Conservation (phyloP, 2,113 vertebrate genomes). For the Hepsetus odoe region DNA sequence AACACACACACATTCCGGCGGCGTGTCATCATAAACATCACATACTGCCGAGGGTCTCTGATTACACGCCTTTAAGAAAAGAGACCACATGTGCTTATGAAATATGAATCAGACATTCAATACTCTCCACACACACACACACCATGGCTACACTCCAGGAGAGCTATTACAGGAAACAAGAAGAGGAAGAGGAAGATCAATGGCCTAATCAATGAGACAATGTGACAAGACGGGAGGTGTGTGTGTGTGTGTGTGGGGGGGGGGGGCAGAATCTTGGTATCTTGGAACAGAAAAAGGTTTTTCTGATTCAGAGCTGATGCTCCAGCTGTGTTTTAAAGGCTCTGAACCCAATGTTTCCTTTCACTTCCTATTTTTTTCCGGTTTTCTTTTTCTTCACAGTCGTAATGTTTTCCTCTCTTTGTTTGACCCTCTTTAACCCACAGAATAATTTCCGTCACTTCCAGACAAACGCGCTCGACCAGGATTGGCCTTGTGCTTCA, state of each 20-base stretch:
- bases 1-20: slow-evolving; percentile 40
- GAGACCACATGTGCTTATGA: slow-evolving; percentile 41
- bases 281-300: too few species aligned
- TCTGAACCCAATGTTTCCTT: too few species aligned
- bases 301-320: too few species aligned
- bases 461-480: too few species aligned
- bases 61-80: slow-evolving; percentile 39
- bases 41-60: slow-evolving; percentile 30
- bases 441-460: too few species aligned
- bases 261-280: too few species aligned
- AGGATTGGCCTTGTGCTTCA: too few species aligned
- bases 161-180: slow-evolving; percentile 42
- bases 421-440: too few species aligned
- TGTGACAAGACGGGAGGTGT: slow-evolving; percentile 24
- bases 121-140: slow-evolving; percentile 10
- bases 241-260: slow-evolving; percentile 20
- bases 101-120: slow-evolving; percentile 52
- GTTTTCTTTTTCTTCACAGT: too few species aligned
- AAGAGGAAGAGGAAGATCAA: slow-evolving; percentile 51
- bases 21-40: slow-evolving; percentile 49
- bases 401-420: too few species aligned
- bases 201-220: slow-evolving; percentile 50
- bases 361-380: too few species aligned
- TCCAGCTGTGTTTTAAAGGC: too few species aligned
- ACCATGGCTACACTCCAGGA: slow-evolving; percentile 9